Evolutionary conservation across 2,797 vertebrate genomes (phyloP).

Genomic region (Esox masquinongy): DNA sequence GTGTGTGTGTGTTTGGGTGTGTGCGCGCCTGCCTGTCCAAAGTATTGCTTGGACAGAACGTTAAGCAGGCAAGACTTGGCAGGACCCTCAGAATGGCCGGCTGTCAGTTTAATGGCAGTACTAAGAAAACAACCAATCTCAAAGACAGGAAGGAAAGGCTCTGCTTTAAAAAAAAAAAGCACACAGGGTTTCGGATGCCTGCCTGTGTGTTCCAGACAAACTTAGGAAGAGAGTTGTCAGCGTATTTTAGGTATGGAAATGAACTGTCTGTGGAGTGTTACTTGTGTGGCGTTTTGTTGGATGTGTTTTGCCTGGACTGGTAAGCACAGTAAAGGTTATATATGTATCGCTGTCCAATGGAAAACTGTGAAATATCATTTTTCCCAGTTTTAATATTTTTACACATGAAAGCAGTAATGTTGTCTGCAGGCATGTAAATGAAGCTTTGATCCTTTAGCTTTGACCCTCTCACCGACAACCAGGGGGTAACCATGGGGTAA

Average conservation of each 20-base stretch:
- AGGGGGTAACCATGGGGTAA: too few relatives aligned
- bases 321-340: background rate
- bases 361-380: background rate
- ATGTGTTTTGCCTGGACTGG: background rate
- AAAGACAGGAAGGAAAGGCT: slow-evolving; percentile 34
- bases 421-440: background rate
- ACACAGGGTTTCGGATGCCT: background rate
- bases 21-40: slow-evolving; percentile 9
- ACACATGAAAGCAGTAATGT: too few relatives aligned
- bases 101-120: slow-evolving; percentile 43
- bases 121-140: slow-evolving; percentile 37
- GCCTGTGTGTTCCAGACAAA: slow-evolving; percentile 12
- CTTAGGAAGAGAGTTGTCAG: slow-evolving; percentile 22
- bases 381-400: too few relatives aligned
- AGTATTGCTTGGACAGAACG: slow-evolving; percentile 7
- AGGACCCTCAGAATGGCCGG: slow-evolving; percentile 30
- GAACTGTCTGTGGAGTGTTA: background rate
- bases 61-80: slow-evolving; percentile 13
- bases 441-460: background rate
- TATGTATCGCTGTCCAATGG: too few relatives aligned
- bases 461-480: background rate
- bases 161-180: slow-evolving; percentile 19
- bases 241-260: slow-evolving; percentile 21
- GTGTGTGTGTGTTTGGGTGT: slow-evolving; percentile 6
- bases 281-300: background rate